Base-by-base conservation (phyloP, 2,113 vertebrate genomes). In the Scomber colias region DNA sequence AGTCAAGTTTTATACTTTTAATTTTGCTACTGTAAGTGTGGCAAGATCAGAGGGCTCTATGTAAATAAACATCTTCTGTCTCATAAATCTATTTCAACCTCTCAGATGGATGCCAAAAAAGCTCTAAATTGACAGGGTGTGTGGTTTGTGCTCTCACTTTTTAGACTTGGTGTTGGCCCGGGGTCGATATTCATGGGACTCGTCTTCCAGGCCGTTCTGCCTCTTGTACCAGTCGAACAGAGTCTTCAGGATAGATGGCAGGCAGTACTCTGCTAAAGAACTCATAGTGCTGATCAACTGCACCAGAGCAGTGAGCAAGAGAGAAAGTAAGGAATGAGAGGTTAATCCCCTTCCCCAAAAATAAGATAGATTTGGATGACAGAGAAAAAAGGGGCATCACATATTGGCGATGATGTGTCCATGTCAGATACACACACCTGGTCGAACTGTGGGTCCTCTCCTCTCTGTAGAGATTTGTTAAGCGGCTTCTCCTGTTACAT, bases 221-320 rank as follows among this genome's bases (percentile, higher is more conserved):
- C 98, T 95, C 92, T 99, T 99, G 92, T 99, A 99, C 98, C 98
- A 99, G 87, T 99, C 98, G 75, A 99, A 99, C 71, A 99, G 93
- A 10, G 98, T 99, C 56, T 96, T 97, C 62, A 99, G 95, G 79
- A 99, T 98, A 46, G 98, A 99, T 13, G 98, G 98, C 17, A 99
- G 94, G 88, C 98, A 99, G 89, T 99, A 99, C 87, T 99, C 98
- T 16, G 97, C 97, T 57, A 99, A 95, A 9, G 98, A 99, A 87
- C 98, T 99, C 98, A 99, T 98, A 27, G 96, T 96, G 94, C 94
- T 99, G 92, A 99, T 98, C 93, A 99, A 92, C 98, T 99, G 54
- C 31, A 51, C 4, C 49, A 19, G 16, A 59, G 40, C 2, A 50
- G 27, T 17, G 66, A 77, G 67, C 56, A 63, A 40, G 44, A 63